These are phyloP conservation scores for Ictalurus punctatus DNA, from an alignment of 2,113 vertebrate genomes.

Conservation along the genomic window DNA sequence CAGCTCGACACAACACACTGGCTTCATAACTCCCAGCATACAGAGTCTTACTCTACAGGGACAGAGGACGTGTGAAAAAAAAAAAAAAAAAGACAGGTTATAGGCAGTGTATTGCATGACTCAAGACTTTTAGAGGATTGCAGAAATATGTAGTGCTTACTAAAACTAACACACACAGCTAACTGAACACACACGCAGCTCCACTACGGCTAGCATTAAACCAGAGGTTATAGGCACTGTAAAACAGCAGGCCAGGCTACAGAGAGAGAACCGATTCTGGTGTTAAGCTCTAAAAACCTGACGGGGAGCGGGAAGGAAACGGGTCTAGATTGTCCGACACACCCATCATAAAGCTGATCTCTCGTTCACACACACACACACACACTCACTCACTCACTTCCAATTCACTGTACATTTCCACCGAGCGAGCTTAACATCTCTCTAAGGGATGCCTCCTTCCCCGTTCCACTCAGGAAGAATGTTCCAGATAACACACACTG, in stretches of 20 bases:
- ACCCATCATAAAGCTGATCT: constrained; percentile 52
- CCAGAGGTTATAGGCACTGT: constrained; percentile 20
- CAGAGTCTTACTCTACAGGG: neutral
- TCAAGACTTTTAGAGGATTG: neutral
- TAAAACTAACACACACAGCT: neutral
- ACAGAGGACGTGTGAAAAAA: neutral
- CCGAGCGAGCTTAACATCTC: constrained; percentile 29
- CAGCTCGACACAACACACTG: neutral
- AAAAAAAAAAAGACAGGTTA: neutral
- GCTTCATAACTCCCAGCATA: constrained; percentile 9
- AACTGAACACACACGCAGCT: neutral
- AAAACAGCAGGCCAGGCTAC: constrained; percentile 32
- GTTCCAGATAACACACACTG: constrained; percentile 39
- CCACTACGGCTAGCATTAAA: neutral
- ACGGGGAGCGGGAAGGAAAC: constrained; percentile 43
- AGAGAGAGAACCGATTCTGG: constrained; percentile 27
- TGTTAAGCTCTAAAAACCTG: constrained; percentile 48
- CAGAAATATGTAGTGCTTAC: too few relatives aligned
- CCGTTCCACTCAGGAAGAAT: constrained; percentile 4
- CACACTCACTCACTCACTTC: constrained; percentile 27
- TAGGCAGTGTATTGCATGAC: neutral
- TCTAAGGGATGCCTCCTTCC: constrained; percentile 11
- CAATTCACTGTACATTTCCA: constrained; percentile 39
- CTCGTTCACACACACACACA: constrained; percentile 32
- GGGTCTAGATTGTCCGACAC: constrained; percentile 45